These are phyloP conservation scores for Phymanthus crucifer DNA, from an alignment of 92 coral and sea anemone species.

Conservation along the genomic window DNA sequence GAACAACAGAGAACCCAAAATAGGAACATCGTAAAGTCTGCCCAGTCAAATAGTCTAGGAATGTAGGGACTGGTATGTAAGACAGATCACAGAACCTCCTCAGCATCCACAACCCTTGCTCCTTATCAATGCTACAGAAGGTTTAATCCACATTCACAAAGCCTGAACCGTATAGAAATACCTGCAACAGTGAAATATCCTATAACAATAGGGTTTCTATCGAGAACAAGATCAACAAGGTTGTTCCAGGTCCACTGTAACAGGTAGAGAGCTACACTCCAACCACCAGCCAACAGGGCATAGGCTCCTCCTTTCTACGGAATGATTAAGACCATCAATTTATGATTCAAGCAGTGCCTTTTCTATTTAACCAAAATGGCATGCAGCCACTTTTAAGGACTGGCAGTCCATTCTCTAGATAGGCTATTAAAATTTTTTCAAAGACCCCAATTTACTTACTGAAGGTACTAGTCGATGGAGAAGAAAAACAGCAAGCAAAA, in stretches of 20 bases:
- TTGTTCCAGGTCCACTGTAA: constrained; percentile 61
- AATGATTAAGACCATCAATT: background rate
- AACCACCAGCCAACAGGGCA: constrained; percentile 81
- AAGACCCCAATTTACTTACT: too few species aligned
- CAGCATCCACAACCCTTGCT: too few species aligned
- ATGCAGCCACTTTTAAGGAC: background rate
- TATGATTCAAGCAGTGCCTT: background rate
- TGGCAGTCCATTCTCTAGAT: too few species aligned
- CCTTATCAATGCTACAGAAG: too few species aligned
- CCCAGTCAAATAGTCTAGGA: too few species aligned
- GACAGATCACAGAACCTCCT: too few species aligned
- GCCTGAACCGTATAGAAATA: constrained; percentile 21
- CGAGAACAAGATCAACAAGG: constrained; percentile 50
- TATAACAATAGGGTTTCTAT: constrained; percentile 57
- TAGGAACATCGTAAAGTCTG: too few species aligned
- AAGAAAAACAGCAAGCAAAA: constrained; percentile 69
- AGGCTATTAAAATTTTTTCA: too few species aligned
- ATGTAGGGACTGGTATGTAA: too few species aligned
- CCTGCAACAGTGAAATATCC: constrained; percentile 81
- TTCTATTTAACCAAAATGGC: too few species aligned
- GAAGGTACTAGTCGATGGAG: constrained; percentile 84
- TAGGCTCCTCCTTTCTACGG: constrained; percentile 86
- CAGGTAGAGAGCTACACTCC: constrained; percentile 72
- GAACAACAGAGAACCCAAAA: background rate
- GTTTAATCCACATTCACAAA: too few species aligned